Percentiles rank a stretch among this genome's conserved stretches.
phyloP scores from a whole-genome alignment of 2,797 vertebrate genomes.

The Rhinichthys osculus region DNA sequence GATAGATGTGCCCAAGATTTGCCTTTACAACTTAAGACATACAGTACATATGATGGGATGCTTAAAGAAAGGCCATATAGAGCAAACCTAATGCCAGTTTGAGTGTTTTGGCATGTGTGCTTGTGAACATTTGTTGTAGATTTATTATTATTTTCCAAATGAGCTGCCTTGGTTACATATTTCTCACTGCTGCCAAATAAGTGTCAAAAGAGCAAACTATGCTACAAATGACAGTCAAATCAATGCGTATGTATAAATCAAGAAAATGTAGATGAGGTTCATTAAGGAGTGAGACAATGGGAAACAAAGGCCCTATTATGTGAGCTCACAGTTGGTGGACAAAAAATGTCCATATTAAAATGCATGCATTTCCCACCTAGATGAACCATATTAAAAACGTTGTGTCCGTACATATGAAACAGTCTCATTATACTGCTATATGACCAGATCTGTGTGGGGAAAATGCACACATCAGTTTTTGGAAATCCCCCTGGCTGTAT shows the following conservation, averaged over 20 bases:
- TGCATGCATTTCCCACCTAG: constrained; percentile 13
- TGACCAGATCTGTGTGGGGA: neutral
- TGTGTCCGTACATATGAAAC: constrained; percentile 2
- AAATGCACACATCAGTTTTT: neutral
- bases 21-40: neutral
- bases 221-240: constrained; percentile 1
- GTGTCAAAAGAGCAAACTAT: neutral
- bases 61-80: neutral
- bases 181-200: neutral
- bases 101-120: neutral
- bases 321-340: constrained; percentile 20
- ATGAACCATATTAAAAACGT: neutral
- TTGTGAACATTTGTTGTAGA: neutral
- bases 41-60: neutral
- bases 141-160: neutral
- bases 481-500: neutral
- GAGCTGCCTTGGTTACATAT: neutral
- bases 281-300: constrained; percentile 15
- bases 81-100: neutral
- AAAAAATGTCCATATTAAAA: constrained; percentile 30
- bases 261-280: constrained; percentile 21
- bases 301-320: neutral
- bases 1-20: neutral
- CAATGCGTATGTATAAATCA: constrained; percentile 13
- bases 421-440: neutral